Evolutionary conservation across 2,113 vertebrate species (phyloP), one percentile per base, ranked within the genome.

Genomic region (Hassar affinis): DNA sequence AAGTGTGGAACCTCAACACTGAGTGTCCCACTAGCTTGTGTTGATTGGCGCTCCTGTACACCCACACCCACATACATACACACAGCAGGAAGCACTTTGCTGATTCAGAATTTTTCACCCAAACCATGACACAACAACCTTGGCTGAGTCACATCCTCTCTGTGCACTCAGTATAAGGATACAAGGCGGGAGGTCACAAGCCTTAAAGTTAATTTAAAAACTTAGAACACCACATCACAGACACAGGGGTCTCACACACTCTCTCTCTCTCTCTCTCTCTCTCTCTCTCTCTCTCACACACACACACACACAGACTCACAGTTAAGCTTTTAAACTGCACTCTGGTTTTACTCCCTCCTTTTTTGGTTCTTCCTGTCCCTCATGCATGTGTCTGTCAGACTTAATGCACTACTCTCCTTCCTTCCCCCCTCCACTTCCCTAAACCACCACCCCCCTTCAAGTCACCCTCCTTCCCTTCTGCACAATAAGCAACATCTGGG

Each of bases 401-500:
- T 54, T 81, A 22, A 82, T 77, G 52, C 56, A 80, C 84, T 84
- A 66, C 51, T 47, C 52, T 82, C 49, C 45, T 52, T 72, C 33
- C 56, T 42, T 42, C 38, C 38, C 38, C 6, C 6, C 38, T 2
- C 38, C 38, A 42, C 38, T 6, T 75, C 82, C 84, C 86, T 87
- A 5, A 35, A 86, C 83, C 78, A 12, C 35, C 30, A 80, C 57
- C 64, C 35, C 61, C 30, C 83, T 84, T 15, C 86, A 59, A 42
- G 30, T 51, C 27, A 49, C 56, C 62, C 22, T 49, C 69, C 75
- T 79, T 69, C 77, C 84, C 84, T 89, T 88, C 81, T 91, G 92
- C 91, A 94, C 91, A 93, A 92, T 93, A 91, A 91, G 89, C 88
- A 91, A 93, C 93, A 94, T 95, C 93, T 95, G 93, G 88, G 93